Evolutionary conservation across 2,888 invertebrate genomes (phyloP).

Genomic region (Aphidoletes aphidimyza): DNA sequence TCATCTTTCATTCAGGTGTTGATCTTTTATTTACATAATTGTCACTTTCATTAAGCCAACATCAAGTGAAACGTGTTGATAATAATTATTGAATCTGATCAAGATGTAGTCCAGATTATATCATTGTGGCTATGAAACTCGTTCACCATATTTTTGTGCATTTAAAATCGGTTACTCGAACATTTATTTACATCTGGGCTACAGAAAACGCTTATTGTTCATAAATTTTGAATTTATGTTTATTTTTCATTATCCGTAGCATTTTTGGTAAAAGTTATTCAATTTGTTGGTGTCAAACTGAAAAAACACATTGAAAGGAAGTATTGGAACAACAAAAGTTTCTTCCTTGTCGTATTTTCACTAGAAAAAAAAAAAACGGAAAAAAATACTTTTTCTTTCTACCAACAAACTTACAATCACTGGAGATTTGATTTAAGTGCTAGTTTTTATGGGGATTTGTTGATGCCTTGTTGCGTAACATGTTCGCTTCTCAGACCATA

Average conservation of each 20-base stretch:
- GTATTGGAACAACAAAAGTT: background rate
- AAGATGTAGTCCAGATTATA: background rate
- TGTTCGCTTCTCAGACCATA: constrained; percentile 15
- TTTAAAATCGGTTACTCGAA: background rate
- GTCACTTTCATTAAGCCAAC: background rate
- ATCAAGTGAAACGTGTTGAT: background rate
- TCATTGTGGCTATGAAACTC: background rate
- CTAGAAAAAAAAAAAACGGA: too few species aligned
- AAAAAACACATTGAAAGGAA: background rate
- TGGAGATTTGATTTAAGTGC: background rate
- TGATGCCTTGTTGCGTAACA: constrained; percentile 8
- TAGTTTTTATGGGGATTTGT: background rate
- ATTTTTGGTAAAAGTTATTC: background rate
- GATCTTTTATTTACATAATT: constrained; percentile 45
- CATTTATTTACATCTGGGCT: background rate
- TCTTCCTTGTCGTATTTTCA: constrained; percentile 14
- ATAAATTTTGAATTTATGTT: background rate
- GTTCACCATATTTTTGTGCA: background rate
- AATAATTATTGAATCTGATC: background rate
- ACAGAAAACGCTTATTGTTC: background rate
- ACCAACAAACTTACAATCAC: background rate
- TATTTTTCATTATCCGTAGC: background rate
- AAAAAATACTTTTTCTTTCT: background rate
- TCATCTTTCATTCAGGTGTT: background rate
- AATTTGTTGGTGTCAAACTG: background rate